These are phyloP conservation scores for Brienomyrus brachyistius DNA, from an alignment of 2,113 vertebrate species.

Conservation along the genomic window DNA sequence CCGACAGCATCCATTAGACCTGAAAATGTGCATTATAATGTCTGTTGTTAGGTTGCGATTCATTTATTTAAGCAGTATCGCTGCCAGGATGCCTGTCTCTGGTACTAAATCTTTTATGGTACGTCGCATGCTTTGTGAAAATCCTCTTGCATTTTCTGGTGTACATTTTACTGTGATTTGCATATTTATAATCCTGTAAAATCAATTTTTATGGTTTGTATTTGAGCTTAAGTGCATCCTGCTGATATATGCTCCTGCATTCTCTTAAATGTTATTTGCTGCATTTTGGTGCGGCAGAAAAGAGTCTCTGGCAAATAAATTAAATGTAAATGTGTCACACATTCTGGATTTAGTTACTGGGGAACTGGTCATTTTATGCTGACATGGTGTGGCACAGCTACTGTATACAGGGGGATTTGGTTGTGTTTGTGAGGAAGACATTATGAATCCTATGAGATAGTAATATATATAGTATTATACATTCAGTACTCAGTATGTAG, in stretches of 20 bases:
- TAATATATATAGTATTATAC: background rate
- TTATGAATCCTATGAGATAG: background rate
- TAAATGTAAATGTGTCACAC: background rate
- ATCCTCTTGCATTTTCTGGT: background rate
- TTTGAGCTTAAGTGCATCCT: background rate
- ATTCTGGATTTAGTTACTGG: background rate
- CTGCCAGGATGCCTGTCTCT: background rate
- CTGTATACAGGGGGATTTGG: background rate
- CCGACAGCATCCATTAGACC: background rate
- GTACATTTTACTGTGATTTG: background rate
- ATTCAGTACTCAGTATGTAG: background rate
- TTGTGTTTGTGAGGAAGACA: background rate
- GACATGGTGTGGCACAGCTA: background rate
- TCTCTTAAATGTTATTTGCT: background rate
- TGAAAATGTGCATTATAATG: background rate
- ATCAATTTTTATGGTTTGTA: background rate
- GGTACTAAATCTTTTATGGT: background rate
- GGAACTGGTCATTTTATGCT: background rate
- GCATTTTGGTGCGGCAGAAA: background rate
- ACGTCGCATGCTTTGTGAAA: background rate
- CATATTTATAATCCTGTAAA: background rate
- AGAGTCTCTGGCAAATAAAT: background rate
- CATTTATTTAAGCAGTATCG: background rate
- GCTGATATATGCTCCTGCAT: background rate
- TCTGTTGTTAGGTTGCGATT: background rate